Percentiles rank a stretch among this genome's conserved stretches.
Evolutionary conservation across 2,888 invertebrate species (phyloP).

Genomic region (Diarsia rubi): DNA sequence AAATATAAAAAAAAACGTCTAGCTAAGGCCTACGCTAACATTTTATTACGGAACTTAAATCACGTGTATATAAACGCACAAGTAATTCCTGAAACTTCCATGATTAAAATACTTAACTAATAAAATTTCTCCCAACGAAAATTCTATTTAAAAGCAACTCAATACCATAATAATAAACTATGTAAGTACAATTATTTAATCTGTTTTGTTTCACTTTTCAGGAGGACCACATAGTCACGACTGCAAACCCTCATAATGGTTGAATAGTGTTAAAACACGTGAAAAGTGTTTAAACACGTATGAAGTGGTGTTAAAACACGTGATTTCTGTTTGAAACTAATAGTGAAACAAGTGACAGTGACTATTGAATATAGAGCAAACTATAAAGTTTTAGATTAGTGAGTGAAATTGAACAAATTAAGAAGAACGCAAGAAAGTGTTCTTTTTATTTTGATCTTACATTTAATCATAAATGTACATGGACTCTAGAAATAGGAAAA

Average conservation of each 20-base stretch:
- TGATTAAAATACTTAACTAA: neutral
- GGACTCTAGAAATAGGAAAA: constrained; percentile 61
- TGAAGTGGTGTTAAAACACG: neutral
- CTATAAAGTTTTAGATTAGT: constrained; percentile 22
- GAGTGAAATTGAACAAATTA: constrained; percentile 76
- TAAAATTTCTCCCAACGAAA: neutral
- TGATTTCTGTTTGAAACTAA: constrained; percentile 13
- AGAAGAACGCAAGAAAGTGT: constrained; percentile 75
- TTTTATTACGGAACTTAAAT: neutral
- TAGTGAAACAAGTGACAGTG: constrained; percentile 48
- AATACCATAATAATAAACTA: neutral
- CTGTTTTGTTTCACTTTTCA: constrained; percentile 66
- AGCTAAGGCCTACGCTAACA: neutral
- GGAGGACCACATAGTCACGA: constrained; percentile 70
- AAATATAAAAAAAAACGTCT: neutral
- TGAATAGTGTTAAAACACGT: constrained; percentile 11
- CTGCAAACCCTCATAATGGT: constrained; percentile 67
- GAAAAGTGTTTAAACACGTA: neutral
- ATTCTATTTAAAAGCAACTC: neutral
- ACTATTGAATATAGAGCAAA: constrained; percentile 17
- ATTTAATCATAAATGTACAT: constrained; percentile 38
- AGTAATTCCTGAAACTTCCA: neutral
- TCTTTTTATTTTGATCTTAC: constrained; percentile 82
- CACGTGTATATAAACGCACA: constrained; percentile 34
- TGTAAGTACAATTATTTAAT: neutral